phyloP scores from a whole-genome alignment of 1,140 invertebrate species.

The Epicauta chinensis region DNA sequence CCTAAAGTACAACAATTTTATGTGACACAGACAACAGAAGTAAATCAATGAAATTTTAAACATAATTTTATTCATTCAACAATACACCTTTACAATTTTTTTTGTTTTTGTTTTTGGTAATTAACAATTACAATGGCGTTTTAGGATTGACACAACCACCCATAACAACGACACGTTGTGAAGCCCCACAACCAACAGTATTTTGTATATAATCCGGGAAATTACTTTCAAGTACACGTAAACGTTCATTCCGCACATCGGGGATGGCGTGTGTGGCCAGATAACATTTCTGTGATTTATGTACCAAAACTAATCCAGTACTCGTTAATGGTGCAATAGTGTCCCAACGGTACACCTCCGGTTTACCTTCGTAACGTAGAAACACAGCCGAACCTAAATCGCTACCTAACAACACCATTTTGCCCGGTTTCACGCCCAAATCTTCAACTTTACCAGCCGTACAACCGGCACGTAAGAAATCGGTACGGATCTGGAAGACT shows the following conservation, averaged over 20 bases:
- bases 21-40: background rate
- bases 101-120: background rate
- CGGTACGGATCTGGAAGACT: conserved; percentile 51
- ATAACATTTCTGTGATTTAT: conserved; percentile 46
- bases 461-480: conserved; percentile 48
- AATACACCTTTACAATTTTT: background rate
- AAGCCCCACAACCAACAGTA: conserved; percentile 53
- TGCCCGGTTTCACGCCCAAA: conserved; percentile 48
- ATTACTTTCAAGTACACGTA: conserved; percentile 56
- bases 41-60: too few relatives aligned
- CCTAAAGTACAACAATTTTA: conserved; percentile 7
- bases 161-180: conserved; percentile 49
- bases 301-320: conserved; percentile 47
- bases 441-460: conserved; percentile 48
- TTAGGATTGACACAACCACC: conserved; percentile 37
- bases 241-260: conserved; percentile 48
- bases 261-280: conserved; percentile 52
- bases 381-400: conserved; percentile 54
- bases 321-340: conserved; percentile 29
- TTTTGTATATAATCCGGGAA: conserved; percentile 56
- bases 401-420: conserved; percentile 53
- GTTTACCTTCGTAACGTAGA: conserved; percentile 48
- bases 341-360: conserved; percentile 48
- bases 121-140: background rate
- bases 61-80: conserved; percentile 3